A percentile compares a stretch with the other conserved stretches of the same genome.
Conservation (phyloP, 2,797 vertebrate species). For the Poecilia velifera region DNA sequence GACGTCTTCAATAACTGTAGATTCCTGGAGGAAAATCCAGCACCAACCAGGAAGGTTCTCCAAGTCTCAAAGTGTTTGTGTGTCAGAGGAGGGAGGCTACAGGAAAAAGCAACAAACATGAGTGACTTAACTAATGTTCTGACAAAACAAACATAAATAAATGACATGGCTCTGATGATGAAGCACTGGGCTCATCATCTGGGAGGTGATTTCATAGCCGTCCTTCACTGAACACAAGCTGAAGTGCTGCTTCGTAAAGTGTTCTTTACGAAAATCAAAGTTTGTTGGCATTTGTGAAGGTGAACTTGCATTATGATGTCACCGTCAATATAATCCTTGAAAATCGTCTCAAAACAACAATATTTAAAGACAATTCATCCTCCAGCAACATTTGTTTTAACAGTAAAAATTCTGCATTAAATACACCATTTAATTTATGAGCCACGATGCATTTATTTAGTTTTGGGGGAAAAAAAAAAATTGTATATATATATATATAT, state of each 20-base stretch:
- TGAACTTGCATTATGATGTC: no score
- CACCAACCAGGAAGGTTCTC: not conserved
- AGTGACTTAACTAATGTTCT: slow-evolving; percentile 1
- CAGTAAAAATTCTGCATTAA: not conserved
- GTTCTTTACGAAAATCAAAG: no score
- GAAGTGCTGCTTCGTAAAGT: not conserved
- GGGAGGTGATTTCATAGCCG: not conserved
- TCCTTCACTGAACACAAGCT: not conserved
- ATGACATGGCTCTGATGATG: not conserved
- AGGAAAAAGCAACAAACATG: not conserved
- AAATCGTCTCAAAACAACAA: no score
- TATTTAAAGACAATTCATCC: no score
- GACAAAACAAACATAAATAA: not conserved
- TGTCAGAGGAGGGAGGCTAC: not conserved
- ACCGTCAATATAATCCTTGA: no score
- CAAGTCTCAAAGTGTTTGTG: not conserved
- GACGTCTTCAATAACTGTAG: not conserved
- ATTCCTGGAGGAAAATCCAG: not conserved
- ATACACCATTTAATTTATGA: not conserved
- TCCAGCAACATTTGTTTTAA: no score
- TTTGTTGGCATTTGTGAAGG: no score
- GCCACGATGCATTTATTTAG: not conserved
- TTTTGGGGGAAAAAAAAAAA: not conserved
- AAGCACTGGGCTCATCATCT: not conserved
- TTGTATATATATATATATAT: no score